These are phyloP conservation scores for Mungos mungo DNA, from an alignment of 2,113 vertebrate genomes.

Conservation along the genomic window DNA sequence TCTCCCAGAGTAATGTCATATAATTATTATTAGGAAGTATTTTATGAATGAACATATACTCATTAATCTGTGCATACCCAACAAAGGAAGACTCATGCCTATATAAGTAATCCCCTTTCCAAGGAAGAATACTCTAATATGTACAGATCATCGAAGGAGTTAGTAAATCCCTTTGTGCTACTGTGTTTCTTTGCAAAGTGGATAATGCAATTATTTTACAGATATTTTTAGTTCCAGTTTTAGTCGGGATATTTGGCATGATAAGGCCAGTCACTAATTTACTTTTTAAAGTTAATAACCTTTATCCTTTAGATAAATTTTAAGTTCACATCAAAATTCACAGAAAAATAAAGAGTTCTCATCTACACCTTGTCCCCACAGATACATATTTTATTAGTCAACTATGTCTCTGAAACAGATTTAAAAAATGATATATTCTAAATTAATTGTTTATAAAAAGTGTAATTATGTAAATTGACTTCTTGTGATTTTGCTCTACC, in stretches of 20 bases:
- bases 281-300: background rate
- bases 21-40: slow-evolving; percentile 62
- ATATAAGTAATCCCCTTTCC: slow-evolving; percentile 72
- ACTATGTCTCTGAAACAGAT: background rate
- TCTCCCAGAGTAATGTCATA: background rate
- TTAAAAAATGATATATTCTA: background rate
- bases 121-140: slow-evolving; percentile 75
- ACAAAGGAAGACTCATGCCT: slow-evolving; percentile 68
- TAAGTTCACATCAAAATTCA: background rate
- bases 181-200: slow-evolving; percentile 69
- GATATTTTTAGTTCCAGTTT: slow-evolving; percentile 72
- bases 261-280: slow-evolving; percentile 54
- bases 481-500: background rate
- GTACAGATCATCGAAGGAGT: slow-evolving; percentile 73
- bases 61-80: slow-evolving; percentile 57
- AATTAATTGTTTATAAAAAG: background rate
- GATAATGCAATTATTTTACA: slow-evolving; percentile 80
- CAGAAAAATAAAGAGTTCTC: background rate
- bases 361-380: background rate
- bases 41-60: slow-evolving; percentile 69
- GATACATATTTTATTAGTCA: slow-evolving; percentile 5
- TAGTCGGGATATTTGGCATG: slow-evolving; percentile 75
- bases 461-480: background rate
- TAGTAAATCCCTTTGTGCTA: slow-evolving; percentile 76
- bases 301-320: background rate